phyloP scores from a whole-genome alignment of 92 coral and sea anemone genomes.

The Palythoa grandiflora region DNA sequence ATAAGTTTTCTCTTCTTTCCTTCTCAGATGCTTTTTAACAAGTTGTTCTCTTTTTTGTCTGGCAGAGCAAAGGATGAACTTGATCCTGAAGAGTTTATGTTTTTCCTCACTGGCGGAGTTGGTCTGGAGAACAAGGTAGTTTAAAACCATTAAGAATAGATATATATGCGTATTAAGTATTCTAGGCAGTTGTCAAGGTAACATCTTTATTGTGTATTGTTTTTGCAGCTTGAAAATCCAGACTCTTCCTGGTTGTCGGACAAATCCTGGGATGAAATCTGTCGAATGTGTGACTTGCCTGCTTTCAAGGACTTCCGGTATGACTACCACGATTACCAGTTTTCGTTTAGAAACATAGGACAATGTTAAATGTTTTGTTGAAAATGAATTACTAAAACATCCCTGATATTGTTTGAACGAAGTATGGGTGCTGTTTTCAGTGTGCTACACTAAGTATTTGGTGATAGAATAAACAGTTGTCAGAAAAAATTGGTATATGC shows the following conservation, averaged over 20 bases:
- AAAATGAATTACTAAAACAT: too few species aligned
- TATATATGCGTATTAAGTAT: neutral
- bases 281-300: constrained; percentile 96
- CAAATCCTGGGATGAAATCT: constrained; percentile 98
- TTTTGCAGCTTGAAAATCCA: constrained; percentile 87
- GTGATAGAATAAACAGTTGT: too few species aligned
- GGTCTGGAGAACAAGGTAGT: constrained; percentile 97
- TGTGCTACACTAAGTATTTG: neutral
- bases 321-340: neutral
- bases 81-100: constrained; percentile 94
- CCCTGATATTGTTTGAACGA: neutral
- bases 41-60: neutral
- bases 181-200: neutral
- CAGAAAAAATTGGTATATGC: too few species aligned
- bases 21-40: neutral
- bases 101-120: constrained; percentile 98
- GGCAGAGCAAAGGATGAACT: constrained; percentile 89
- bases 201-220: neutral
- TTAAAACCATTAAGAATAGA: neutral
- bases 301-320: constrained; percentile 97
- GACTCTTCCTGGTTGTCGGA: constrained; percentile 99
- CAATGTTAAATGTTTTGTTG: too few species aligned
- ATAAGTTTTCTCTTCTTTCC: neutral
- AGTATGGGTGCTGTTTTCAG: neutral
- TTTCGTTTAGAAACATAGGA: neutral